Base-by-base conservation (phyloP, 2,113 vertebrate genomes). In the Channa maculata region DNA sequence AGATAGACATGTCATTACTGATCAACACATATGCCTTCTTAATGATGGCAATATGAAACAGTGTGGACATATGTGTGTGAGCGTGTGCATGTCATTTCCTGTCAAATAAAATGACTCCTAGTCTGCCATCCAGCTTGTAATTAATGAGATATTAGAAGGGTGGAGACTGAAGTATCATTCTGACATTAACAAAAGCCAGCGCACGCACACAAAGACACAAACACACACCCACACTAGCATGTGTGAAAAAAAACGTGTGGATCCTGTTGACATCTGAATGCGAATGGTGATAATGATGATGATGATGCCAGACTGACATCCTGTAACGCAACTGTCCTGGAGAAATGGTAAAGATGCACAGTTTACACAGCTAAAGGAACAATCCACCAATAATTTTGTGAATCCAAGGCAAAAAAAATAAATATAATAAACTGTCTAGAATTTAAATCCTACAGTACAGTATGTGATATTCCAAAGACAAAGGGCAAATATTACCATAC, bases 191-290 rank as follows among this genome's bases (percentile, higher is more conserved):
- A 39, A 13, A 24, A 24, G 24, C 24, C 24, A 24, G 24, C 24
- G 24, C 1, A 24, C 24, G 24, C 24, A 24, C 24, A 24, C 24
- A 24, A 24, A 24, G 24, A 24, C 24, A 24, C 6, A 48, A 55
- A 61, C n/a, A 65, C 57, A 57, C 1, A 10, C 13, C 13, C 39
- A 13, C 59, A 24, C 24, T 24, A 1, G 24, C 24, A 13, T 6
- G 6, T 41, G 33, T 63, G 82, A 57, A 79, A 68, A 88, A 82
- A 70, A 68, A 72, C 14, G 83, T 71, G 84, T 85, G 51, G 69
- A 79, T 86, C 86, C 87, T 83, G 86, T 81, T 88, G 71, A 77
- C 54, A 64, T 75, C 60, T 54, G 59, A 72, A 63, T 15, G 33
- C 14, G 54, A n/a, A 65, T 41, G 52, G 11, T 37, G 66, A 51